Evolutionary conservation across 2,888 invertebrate genomes (phyloP).

Genomic region (Hypsopygia costalis): DNA sequence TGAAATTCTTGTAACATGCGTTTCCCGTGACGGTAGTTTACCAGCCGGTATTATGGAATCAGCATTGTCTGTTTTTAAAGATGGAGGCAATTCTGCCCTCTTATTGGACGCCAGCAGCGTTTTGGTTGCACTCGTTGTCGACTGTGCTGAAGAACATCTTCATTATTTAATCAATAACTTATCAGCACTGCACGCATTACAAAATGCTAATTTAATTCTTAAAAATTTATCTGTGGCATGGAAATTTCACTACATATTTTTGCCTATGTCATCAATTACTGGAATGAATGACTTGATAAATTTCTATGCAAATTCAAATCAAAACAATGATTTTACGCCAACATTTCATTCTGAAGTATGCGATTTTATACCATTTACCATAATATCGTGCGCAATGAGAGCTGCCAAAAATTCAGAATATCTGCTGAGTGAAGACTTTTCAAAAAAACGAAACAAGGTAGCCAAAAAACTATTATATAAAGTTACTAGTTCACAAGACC

Average conservation of each 20-base stretch:
- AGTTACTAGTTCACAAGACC: conserved; percentile 49
- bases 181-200: conserved; percentile 49
- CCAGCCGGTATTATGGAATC: conserved; percentile 25
- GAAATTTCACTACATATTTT: conserved; percentile 70
- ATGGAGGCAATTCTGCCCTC: conserved; percentile 48
- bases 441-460: conserved; percentile 31
- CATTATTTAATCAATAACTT: conserved; percentile 50
- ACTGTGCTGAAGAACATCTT: conserved; percentile 57
- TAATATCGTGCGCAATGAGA: conserved; percentile 39
- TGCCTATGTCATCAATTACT: conserved; percentile 59
- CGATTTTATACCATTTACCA: conserved; percentile 57
- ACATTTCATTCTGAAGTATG: conserved; percentile 29
- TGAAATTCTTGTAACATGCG: conserved; percentile 39
- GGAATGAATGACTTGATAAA: conserved; percentile 57
- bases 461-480: conserved; percentile 50
- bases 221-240: conserved; percentile 63
- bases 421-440: conserved; percentile 23
- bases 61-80: conserved; percentile 44
- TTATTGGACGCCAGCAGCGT: conserved; percentile 48
- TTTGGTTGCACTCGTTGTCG: conserved; percentile 48
- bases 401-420: conserved; percentile 19
- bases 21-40: conserved; percentile 17
- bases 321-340: not conserved
- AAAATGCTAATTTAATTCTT: conserved; percentile 51
- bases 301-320: conserved; percentile 29